These are phyloP conservation scores for Brachypterus glaber DNA, from an alignment of 2,888 invertebrate species.

Conservation along the genomic window DNA sequence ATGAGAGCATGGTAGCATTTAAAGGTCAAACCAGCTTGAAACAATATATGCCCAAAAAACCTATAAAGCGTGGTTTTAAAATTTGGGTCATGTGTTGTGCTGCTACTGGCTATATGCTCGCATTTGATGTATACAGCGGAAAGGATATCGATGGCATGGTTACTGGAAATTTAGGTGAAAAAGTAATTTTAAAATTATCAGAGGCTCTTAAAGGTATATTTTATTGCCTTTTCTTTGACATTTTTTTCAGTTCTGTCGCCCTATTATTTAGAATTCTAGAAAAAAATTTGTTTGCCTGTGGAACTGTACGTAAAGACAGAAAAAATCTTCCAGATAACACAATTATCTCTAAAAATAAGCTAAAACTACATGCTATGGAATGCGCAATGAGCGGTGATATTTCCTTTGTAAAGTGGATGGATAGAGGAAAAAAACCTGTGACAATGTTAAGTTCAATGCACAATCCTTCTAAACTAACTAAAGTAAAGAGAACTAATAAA, in stretches of 20 bases:
- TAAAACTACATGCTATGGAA: slow-evolving; percentile 7
- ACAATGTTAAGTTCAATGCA: slow-evolving; percentile 7
- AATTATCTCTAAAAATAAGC: slow-evolving; percentile 4
- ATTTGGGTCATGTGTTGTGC: too few relatives aligned
- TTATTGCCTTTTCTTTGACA: slow-evolving; percentile 6
- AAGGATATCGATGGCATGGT: too few relatives aligned
- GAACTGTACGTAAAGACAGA: slow-evolving; percentile 5
- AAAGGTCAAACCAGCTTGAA: too few relatives aligned
- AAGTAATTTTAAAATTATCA: too few relatives aligned
- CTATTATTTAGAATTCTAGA: slow-evolving; percentile 7
- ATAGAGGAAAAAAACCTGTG: slow-evolving; percentile 8
- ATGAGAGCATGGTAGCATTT: too few relatives aligned
- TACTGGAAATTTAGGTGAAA: too few relatives aligned
- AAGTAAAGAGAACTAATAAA: neutral
- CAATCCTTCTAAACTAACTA: slow-evolving; percentile 6
- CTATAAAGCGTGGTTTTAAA: too few relatives aligned
- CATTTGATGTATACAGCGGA: too few relatives aligned
- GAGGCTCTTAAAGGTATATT: too few relatives aligned
- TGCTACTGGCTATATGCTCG: too few relatives aligned
- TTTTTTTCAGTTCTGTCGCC: slow-evolving; percentile 1
- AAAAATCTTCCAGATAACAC: slow-evolving; percentile 1
- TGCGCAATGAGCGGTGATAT: slow-evolving; percentile 2
- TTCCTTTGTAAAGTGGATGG: slow-evolving; percentile 6
- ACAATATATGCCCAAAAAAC: too few relatives aligned
- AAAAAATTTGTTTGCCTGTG: slow-evolving; percentile 7